These are phyloP conservation scores for Turnix velox DNA, from an alignment of 2,113 vertebrate genomes.

Conservation along the genomic window DNA sequence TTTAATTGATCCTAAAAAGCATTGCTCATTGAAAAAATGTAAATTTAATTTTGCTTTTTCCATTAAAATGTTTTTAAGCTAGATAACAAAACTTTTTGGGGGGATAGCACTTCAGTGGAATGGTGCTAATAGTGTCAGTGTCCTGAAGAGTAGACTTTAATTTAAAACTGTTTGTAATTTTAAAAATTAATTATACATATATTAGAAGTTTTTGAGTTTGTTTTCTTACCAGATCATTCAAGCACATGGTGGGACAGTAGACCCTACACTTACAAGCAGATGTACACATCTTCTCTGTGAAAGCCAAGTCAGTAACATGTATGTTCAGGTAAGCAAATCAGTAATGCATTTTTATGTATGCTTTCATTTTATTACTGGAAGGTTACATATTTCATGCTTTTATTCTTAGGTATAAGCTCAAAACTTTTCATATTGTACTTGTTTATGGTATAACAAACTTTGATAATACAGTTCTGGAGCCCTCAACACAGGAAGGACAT, in stretches of 20 bases:
- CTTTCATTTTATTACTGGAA: not conserved
- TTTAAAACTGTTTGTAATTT: not conserved
- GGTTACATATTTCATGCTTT: not conserved
- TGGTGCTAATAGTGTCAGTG: not conserved
- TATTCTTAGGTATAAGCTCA: not conserved
- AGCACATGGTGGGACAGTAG: constrained; percentile 88
- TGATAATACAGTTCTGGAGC: accelerated
- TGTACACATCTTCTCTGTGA: constrained; percentile 97
- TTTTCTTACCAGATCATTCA: constrained; percentile 85
- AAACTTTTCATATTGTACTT: accelerated
- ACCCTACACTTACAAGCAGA: constrained; percentile 82
- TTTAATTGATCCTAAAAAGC: not conserved
- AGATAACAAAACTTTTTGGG: not conserved
- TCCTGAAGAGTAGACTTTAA: not conserved
- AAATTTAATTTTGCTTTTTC: not conserved
- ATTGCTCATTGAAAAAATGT: not conserved
- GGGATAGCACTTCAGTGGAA: not conserved
- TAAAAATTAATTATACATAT: not conserved
- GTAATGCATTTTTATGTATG: not conserved
- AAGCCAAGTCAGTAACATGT: constrained; percentile 95
- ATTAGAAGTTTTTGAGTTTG: not conserved
- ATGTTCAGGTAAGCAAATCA: constrained; percentile 84
- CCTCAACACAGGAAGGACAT: too few relatives aligned
- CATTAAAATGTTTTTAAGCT: not conserved
- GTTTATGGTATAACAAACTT: not conserved